phyloP scores from a whole-genome alignment of 2,797 vertebrate species.

The Crenuchus spilurus region DNA sequence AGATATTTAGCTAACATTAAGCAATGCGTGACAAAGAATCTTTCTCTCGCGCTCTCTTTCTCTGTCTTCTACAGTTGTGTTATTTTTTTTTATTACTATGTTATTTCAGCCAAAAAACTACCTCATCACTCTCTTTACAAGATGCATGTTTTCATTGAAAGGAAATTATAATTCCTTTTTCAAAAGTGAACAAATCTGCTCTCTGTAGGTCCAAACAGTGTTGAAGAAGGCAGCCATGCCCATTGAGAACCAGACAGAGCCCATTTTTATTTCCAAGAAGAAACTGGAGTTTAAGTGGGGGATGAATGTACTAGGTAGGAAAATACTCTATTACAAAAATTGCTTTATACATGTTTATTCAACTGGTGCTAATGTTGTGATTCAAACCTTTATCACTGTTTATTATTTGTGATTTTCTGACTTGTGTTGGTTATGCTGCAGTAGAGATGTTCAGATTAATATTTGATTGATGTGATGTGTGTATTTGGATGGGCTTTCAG shows the following conservation, averaged over 20 bases:
- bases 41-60: background rate
- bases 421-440: background rate
- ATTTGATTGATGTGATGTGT: background rate
- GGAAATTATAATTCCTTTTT: too few relatives aligned
- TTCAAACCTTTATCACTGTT: background rate
- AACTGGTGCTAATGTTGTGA: background rate
- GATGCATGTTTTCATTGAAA: background rate
- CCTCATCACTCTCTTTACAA: too few relatives aligned
- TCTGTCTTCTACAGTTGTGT: too few relatives aligned
- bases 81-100: too few relatives aligned
- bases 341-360: background rate
- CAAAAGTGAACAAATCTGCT: background rate
- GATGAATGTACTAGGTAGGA: slow-evolving; percentile 87
- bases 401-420: background rate
- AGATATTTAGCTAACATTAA: background rate
- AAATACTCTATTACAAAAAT: background rate
- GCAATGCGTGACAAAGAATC: background rate
- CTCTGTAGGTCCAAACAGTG: slow-evolving; percentile 81
- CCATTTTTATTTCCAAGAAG: slow-evolving; percentile 71
- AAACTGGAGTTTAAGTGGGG: slow-evolving; percentile 85
- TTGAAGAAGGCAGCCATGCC: slow-evolving; percentile 70
- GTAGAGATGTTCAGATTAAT: background rate
- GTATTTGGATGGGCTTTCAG: background rate
- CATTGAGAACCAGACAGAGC: slow-evolving; percentile 69
- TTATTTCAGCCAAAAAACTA: too few relatives aligned